Conservation (phyloP, 64 coral and sea anemone species). For the Pocillopora damicornis region DNA sequence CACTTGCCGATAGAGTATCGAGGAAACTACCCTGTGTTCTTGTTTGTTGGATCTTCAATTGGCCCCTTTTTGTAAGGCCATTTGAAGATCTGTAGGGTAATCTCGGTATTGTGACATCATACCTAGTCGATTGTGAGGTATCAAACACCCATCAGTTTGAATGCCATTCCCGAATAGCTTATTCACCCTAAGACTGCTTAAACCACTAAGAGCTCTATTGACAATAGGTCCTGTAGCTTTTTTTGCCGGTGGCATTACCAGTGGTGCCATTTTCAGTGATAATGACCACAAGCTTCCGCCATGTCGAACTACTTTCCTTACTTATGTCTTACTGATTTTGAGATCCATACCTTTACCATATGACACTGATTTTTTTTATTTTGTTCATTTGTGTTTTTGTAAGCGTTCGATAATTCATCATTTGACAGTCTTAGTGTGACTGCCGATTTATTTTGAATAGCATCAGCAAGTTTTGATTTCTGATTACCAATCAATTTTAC, state of each 20-base stretch:
- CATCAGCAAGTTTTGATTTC: slow-evolving; percentile 3
- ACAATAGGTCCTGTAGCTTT: background rate
- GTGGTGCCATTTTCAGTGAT: background rate
- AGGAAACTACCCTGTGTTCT: slow-evolving; percentile 11
- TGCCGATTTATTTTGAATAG: slow-evolving; percentile 5
- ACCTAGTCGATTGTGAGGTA: slow-evolving; percentile 14
- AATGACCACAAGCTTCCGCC: background rate
- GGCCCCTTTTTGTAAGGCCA: background rate
- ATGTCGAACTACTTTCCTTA: slow-evolving; percentile 1
- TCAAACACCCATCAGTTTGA: background rate
- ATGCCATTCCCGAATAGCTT: background rate
- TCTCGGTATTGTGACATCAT: background rate
- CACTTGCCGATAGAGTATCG: background rate
- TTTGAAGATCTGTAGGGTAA: background rate
- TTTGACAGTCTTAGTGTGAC: slow-evolving; percentile 9
- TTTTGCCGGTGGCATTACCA: background rate
- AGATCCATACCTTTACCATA: slow-evolving; percentile 29
- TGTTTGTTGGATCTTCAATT: background rate
- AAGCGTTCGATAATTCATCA: background rate
- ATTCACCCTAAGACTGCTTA: background rate
- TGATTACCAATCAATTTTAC: slow-evolving; percentile 8
- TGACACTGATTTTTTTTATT: slow-evolving; percentile 14
- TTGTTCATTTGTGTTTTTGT: slow-evolving; percentile 31
- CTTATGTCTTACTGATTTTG: slow-evolving; percentile 29
- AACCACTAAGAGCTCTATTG: background rate